Conservation (phyloP, 1,140 invertebrate species). For the Leptopilina boulardi region DNA sequence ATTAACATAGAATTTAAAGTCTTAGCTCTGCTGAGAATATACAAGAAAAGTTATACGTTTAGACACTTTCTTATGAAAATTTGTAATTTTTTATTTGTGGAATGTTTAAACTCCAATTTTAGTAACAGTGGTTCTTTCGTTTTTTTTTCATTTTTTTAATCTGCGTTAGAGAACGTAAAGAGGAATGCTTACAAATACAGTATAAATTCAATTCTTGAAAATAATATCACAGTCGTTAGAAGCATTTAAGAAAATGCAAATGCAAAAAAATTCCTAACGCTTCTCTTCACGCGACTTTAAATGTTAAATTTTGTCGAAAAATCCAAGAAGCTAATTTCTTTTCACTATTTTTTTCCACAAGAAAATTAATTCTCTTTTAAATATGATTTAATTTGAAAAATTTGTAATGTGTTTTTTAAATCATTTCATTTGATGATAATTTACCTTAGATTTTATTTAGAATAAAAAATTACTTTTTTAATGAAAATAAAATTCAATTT, state of each 20-base stretch:
- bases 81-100: not conserved
- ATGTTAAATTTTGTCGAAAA: not conserved
- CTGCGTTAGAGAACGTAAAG: slow-evolving; percentile 23
- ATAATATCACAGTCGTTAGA: slow-evolving; percentile 33
- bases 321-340: not conserved
- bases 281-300: slow-evolving; percentile 25
- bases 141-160: not conserved
- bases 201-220: slow-evolving; percentile 1
- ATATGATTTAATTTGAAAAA: not conserved
- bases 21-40: slow-evolving; percentile 21
- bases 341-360: not conserved
- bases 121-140: not conserved
- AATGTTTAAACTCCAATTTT: slow-evolving; percentile 9
- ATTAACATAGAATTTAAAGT: slow-evolving; percentile 21
- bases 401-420: not conserved
- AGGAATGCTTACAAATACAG: slow-evolving; percentile 8
- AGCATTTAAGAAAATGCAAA: slow-evolving; percentile 26
- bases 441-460: too few species aligned
- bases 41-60: slow-evolving; percentile 27
- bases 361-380: too few species aligned
- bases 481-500: not conserved
- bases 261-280: slow-evolving; percentile 18
- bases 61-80: not conserved
- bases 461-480: not conserved
- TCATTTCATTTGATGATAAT: not conserved